Base-by-base conservation (phyloP, 2,888 invertebrate species). In the Zonitis immaculata region DNA sequence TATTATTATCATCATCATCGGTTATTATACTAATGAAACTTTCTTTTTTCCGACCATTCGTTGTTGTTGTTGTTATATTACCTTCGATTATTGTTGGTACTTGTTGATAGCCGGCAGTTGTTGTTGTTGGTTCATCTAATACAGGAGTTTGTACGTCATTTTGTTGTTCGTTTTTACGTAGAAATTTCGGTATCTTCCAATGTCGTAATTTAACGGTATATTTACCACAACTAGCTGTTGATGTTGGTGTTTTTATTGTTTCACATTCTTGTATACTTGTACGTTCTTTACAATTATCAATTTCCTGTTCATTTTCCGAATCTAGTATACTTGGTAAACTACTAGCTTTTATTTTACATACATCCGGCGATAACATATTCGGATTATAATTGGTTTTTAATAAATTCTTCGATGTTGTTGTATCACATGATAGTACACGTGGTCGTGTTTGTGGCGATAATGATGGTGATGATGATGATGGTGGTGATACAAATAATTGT, bases 251-350 rank as follows among this genome's bases (percentile, higher is more conserved):
- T 76, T 83, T 86, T 42, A 83, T 81, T 18, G 79, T 78, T 49
- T 76, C 76, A 44, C 79, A 79, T 57, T 79, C 80, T 30, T 74
- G 46, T 28, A 59, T 58, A 18, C 53, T 61, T 30, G 59, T 59
- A 20, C 54, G 61, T 71, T 63, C 78, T 68, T 62, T 77, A 72
- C 64, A 72, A 53, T 78, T 79, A 14, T 77, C 77, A 7, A 64
- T 78, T 51, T 84, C 85, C 54, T 81, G 76, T 59, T 87, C 87
- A 39, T 83, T 83, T 56, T 89, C 88, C 0, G 87, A 87, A 68
- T 90, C 89, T 66, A 91, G 77, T 67, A 91, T 90, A 69, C 89
- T 91, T 1, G 91, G 91, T 68, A 91, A 74, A 52, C 91, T 91
- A 69, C 86, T 89, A 46, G 91, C 89, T 74, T 86, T 79, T 73